Percentiles rank a stretch among this genome's conserved stretches.
phyloP scores from a whole-genome alignment of 1,140 invertebrate species.

The Grapholita molesta region DNA sequence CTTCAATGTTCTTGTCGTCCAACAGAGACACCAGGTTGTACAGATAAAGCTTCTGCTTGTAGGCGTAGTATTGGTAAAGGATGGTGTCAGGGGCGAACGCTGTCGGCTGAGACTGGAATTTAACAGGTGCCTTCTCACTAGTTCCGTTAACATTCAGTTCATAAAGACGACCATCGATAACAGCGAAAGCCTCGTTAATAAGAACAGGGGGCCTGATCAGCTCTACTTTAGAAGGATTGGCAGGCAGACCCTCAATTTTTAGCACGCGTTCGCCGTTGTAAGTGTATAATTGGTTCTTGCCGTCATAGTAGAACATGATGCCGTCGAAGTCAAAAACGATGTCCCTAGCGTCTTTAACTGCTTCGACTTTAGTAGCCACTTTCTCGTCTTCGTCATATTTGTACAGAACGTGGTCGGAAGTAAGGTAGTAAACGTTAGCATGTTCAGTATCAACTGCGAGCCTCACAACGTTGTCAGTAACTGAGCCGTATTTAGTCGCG shows the following conservation, averaged over 20 bases:
- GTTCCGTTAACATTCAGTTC: not conserved
- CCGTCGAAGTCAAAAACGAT: not conserved
- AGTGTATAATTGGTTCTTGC: not conserved
- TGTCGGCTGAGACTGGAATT: not conserved
- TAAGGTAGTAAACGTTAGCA: not conserved
- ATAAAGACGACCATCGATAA: not conserved
- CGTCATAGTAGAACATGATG: not conserved
- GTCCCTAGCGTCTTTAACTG: not conserved
- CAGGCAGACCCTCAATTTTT: not conserved
- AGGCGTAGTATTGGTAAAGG: not conserved
- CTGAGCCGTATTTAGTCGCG: not conserved
- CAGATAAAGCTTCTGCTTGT: not conserved
- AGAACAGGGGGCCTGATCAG: not conserved
- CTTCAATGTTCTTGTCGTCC: not conserved
- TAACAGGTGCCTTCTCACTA: not conserved
- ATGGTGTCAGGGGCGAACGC: not conserved
- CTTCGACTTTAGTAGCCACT: not conserved
- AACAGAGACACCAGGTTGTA: not conserved
- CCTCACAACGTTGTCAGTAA: constrained; percentile 5
- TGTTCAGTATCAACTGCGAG: not conserved
- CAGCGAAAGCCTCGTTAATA: not conserved
- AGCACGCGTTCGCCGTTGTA: not conserved
- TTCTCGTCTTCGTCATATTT: not conserved
- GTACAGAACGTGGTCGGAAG: not conserved
- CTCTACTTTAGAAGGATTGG: not conserved